Percentiles rank a stretch among this genome's conserved stretches.
phyloP scores from a whole-genome alignment of 2,113 vertebrate species.

The Cygnus buccinator region DNA sequence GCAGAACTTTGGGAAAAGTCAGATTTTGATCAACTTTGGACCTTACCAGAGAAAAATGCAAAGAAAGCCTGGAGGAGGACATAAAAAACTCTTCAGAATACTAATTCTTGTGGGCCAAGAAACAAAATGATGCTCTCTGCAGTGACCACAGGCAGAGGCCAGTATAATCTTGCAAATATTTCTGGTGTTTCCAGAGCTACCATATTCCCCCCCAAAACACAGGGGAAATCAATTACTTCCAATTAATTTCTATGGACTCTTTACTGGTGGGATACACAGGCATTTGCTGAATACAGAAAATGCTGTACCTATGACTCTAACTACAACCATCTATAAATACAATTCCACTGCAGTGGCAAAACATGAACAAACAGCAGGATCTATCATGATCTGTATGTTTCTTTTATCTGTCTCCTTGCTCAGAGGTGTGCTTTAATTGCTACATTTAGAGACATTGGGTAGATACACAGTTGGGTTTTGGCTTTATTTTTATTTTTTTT shows the following conservation, averaged over 20 bases:
- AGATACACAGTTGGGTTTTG: neutral
- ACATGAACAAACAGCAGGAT: neutral
- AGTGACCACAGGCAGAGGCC: neutral
- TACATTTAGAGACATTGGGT: neutral
- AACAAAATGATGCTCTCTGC: neutral
- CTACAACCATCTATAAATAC: neutral
- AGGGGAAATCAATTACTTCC: neutral
- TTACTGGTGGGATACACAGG: neutral
- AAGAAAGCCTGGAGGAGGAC: neutral
- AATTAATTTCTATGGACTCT: neutral
- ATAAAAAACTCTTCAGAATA: neutral
- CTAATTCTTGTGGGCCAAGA: neutral
- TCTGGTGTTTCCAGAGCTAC: neutral
- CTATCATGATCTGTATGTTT: neutral
- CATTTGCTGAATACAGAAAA: neutral
- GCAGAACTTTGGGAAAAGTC: neutral
- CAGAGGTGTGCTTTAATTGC: neutral
- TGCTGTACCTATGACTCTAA: neutral
- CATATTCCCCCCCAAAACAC: accelerated
- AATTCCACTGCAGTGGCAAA: neutral
- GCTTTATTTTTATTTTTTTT: neutral
- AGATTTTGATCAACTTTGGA: neutral
- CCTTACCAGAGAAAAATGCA: neutral
- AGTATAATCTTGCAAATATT: neutral
- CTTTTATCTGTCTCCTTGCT: neutral